These are phyloP conservation scores for Ptychochromis oligacanthus DNA, from an alignment of 2,113 vertebrate species.

Conservation along the genomic window DNA sequence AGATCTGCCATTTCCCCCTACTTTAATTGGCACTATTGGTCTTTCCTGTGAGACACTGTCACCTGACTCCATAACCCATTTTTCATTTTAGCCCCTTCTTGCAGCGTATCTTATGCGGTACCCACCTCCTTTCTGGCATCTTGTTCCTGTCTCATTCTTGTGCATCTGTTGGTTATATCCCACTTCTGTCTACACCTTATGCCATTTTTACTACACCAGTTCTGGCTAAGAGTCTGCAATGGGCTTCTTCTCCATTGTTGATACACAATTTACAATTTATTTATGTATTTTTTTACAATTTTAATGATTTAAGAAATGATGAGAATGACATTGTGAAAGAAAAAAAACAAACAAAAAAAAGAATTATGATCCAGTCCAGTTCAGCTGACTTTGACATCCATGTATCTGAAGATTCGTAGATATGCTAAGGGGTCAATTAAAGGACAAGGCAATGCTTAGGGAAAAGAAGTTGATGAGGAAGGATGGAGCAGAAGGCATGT, in stretches of 20 bases:
- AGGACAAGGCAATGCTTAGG: constrained; percentile 7
- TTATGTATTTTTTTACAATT: background rate
- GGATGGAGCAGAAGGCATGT: constrained; percentile 6
- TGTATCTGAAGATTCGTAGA: background rate
- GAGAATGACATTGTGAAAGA: background rate
- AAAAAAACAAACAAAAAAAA: background rate
- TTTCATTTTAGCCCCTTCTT: background rate
- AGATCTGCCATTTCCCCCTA: background rate
- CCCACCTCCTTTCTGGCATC: background rate
- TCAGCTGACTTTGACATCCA: background rate
- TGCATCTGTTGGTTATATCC: background rate
- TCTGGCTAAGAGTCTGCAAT: background rate
- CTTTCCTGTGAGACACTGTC: background rate
- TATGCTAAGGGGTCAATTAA: background rate
- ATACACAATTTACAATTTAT: background rate
- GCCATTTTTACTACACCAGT: background rate
- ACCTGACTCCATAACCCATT: background rate
- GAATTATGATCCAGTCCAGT: background rate
- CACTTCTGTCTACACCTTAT: background rate
- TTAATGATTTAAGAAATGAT: background rate
- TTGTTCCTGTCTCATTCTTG: background rate
- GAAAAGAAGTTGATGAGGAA: background rate
- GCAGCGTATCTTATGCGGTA: background rate
- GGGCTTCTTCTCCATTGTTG: background rate
- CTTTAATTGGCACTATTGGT: background rate